These are phyloP conservation scores for Elaeidobius kamerunicus DNA, from an alignment of 2,888 invertebrate species.

Conservation along the genomic window DNA sequence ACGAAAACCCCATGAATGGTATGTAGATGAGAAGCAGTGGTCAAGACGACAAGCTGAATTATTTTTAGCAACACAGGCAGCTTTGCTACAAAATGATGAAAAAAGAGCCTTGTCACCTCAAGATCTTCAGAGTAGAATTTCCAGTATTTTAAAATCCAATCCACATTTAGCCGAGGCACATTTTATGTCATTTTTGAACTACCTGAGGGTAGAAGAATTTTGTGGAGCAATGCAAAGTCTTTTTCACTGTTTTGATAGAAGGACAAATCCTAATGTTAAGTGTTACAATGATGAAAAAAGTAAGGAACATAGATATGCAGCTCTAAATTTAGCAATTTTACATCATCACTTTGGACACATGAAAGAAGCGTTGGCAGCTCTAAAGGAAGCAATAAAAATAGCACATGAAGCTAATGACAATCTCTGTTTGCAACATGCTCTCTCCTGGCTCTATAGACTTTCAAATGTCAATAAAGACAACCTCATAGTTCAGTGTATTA, in stretches of 20 bases:
- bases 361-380: slow-evolving; percentile 71
- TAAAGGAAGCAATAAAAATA: slow-evolving; percentile 83
- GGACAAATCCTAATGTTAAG: slow-evolving; percentile 51
- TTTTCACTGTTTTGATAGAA: slow-evolving; percentile 78
- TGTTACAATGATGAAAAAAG: slow-evolving; percentile 53
- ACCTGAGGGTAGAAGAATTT: slow-evolving; percentile 81
- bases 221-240: slow-evolving; percentile 77
- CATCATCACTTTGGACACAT: slow-evolving; percentile 83
- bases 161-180: slow-evolving; percentile 83
- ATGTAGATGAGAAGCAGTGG: slow-evolving; percentile 66
- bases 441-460: slow-evolving; percentile 74
- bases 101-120: slow-evolving; percentile 72
- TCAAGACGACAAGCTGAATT: slow-evolving; percentile 86
- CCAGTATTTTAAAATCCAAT: slow-evolving; percentile 69
- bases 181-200: slow-evolving; percentile 88
- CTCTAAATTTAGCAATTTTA: slow-evolving; percentile 84
- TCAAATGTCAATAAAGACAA: slow-evolving; percentile 56
- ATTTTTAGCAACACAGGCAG: slow-evolving; percentile 84
- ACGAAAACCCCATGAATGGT: slow-evolving; percentile 36
- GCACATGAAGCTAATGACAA: slow-evolving; percentile 87
- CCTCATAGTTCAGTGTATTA: slow-evolving; percentile 65
- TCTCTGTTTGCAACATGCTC: slow-evolving; percentile 79
- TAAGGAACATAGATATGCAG: slow-evolving; percentile 80
- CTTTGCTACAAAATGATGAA: slow-evolving; percentile 77
- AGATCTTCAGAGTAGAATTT: slow-evolving; percentile 71